Conservation (phyloP, 2,888 invertebrate genomes). For the Drosophila infuscata region DNA sequence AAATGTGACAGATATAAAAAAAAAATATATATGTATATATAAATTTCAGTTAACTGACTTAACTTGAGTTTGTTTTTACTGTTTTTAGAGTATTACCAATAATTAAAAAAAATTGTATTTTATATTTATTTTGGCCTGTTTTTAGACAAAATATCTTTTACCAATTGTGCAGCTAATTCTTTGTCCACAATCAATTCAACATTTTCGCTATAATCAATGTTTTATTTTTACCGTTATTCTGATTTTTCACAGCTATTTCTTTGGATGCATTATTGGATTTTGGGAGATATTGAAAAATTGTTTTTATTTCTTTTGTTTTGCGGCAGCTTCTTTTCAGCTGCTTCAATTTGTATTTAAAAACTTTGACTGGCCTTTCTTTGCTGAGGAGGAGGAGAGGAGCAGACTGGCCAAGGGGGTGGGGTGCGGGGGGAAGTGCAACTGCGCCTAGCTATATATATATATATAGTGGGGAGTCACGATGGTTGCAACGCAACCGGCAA, state of each 20-base stretch:
- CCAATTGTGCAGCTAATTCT: neutral
- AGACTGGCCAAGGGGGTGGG: neutral
- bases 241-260: neutral
- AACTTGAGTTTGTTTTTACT: neutral
- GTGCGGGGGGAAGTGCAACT: neutral
- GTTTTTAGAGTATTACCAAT: neutral
- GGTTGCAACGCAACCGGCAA: constrained; percentile 35
- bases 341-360: constrained; percentile 42
- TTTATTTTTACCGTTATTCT: neutral
- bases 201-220: neutral
- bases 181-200: neutral
- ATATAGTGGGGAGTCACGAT: constrained; percentile 48
- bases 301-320: constrained; percentile 31
- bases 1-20: too few species aligned
- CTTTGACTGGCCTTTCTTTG: constrained; percentile 41
- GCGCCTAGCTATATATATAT: too few species aligned
- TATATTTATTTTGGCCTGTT: neutral
- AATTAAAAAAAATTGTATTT: neutral
- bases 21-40: too few species aligned
- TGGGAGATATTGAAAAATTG: neutral
- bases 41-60: neutral
- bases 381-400: neutral
- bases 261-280: neutral
- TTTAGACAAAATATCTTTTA: neutral
- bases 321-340: constrained; percentile 10